phyloP scores from a whole-genome alignment of 2,797 vertebrate species.

The Tragopan temminckii region DNA sequence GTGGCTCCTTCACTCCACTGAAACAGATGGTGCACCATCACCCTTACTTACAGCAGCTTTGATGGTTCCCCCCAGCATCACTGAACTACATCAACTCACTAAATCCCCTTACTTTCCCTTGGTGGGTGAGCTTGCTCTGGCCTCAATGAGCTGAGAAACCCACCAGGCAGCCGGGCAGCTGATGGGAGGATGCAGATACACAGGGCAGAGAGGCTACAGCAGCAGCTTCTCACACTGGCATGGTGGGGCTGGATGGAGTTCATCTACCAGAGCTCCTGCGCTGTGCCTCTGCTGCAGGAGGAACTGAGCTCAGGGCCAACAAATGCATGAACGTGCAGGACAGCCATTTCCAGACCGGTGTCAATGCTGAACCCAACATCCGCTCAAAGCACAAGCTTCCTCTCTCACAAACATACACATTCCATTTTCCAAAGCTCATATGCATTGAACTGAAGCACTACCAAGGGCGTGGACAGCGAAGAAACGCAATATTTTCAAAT shows the following conservation, averaged over 20 bases:
- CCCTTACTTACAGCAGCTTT: not conserved
- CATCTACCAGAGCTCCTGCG: not conserved
- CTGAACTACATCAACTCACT: not conserved
- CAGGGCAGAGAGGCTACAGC: not conserved
- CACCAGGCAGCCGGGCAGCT: not conserved
- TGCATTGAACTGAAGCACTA: not conserved
- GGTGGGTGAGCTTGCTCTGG: not conserved
- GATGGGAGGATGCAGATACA: accelerated
- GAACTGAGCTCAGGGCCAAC: not conserved
- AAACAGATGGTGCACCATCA: not conserved
- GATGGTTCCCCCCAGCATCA: not conserved
- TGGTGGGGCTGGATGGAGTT: not conserved
- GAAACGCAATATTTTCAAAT: not conserved
- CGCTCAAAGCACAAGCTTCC: not conserved
- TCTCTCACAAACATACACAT: not conserved
- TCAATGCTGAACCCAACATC: not conserved
- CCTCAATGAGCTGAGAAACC: not conserved
- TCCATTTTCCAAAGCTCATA: not conserved
- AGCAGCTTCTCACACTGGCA: not conserved
- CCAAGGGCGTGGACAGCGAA: not conserved
- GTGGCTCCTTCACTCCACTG: not conserved
- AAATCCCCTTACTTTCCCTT: not conserved
- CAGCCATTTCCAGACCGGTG: not conserved
- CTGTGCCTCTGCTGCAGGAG: not conserved
- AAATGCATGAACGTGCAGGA: not conserved